Evolutionary conservation across 2,797 vertebrate species (phyloP).

Genomic region (Thamnophis elegans): DNA sequence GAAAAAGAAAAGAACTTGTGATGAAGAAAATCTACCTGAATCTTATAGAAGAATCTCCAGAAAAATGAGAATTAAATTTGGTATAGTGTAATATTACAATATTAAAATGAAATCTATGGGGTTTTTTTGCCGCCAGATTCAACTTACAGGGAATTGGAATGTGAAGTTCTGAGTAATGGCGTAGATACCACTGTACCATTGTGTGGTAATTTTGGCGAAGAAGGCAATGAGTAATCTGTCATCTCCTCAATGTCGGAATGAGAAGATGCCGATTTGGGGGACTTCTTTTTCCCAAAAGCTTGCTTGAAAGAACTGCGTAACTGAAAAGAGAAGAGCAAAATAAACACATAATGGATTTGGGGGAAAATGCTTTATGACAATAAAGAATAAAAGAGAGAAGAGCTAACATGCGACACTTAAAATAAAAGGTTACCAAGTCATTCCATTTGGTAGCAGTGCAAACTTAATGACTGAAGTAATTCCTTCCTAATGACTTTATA

Average conservation of each 20-base stretch:
- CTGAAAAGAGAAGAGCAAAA: slow-evolving; percentile 72
- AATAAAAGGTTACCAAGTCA: slow-evolving; percentile 43
- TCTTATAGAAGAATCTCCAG: neutral
- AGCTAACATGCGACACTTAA: slow-evolving; percentile 64
- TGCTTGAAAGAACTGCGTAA: slow-evolving; percentile 98
- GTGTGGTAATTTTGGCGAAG: slow-evolving; percentile 92
- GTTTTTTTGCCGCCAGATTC: neutral
- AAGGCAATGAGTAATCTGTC: slow-evolving; percentile 93
- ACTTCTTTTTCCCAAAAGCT: slow-evolving; percentile 98
- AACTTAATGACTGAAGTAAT: slow-evolving; percentile 27
- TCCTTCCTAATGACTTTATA: slow-evolving; percentile 35
- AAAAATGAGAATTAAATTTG: neutral
- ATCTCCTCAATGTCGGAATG: slow-evolving; percentile 99
- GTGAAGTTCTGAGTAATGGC: slow-evolving; percentile 86
- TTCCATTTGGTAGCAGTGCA: neutral
- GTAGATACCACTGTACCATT: slow-evolving; percentile 78
- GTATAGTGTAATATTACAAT: neutral
- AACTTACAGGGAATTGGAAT: slow-evolving; percentile 91
- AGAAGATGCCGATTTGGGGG: slow-evolving; percentile 95
- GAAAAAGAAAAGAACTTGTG: neutral
- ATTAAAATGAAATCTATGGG: neutral
- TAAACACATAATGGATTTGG: neutral
- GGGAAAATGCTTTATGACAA: neutral
- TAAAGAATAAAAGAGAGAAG: slow-evolving; percentile 4
- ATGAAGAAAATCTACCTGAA: neutral